Conservation (phyloP, 2,113 vertebrate genomes). For the Brienomyrus brachyistius region DNA sequence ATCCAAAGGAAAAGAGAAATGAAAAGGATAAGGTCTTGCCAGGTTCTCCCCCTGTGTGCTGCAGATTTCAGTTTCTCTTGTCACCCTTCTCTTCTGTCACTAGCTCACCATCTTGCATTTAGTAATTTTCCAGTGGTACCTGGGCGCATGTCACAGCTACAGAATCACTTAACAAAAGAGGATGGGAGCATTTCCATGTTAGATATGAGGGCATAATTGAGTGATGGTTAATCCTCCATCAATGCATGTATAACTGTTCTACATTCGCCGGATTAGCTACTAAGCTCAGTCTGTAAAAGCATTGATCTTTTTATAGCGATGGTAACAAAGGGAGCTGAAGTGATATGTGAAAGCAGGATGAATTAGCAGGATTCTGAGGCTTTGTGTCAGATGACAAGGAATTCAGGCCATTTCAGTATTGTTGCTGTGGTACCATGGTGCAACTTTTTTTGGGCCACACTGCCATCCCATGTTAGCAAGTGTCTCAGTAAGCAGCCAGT, state of each 20-base stretch:
- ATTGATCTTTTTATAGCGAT: neutral
- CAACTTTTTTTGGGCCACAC: neutral
- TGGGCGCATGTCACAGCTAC: slow-evolving; percentile 22
- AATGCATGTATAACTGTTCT: slow-evolving; percentile 12
- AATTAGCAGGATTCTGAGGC: neutral
- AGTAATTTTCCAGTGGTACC: slow-evolving; percentile 27
- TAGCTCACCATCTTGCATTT: slow-evolving; percentile 27
- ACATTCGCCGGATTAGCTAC: slow-evolving; percentile 22
- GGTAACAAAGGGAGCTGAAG: neutral
- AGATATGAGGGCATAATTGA: slow-evolving; percentile 18
- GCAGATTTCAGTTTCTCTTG: slow-evolving; percentile 20
- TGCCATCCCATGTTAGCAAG: neutral
- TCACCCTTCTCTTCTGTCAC: slow-evolving; percentile 29
- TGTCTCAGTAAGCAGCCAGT: neutral
- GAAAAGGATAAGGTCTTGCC: neutral
- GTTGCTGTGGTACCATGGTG: neutral
- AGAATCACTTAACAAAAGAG: slow-evolving; percentile 35
- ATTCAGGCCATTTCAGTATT: neutral
- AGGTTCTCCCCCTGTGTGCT: slow-evolving; percentile 22
- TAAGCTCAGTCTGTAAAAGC: neutral
- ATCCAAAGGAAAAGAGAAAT: neutral
- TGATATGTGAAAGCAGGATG: neutral
- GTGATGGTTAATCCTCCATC: slow-evolving; percentile 20
- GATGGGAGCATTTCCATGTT: slow-evolving; percentile 12
- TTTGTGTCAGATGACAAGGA: neutral